Base-by-base conservation (phyloP, 2,888 invertebrate genomes). In the Nephrotoma flavescens region DNA sequence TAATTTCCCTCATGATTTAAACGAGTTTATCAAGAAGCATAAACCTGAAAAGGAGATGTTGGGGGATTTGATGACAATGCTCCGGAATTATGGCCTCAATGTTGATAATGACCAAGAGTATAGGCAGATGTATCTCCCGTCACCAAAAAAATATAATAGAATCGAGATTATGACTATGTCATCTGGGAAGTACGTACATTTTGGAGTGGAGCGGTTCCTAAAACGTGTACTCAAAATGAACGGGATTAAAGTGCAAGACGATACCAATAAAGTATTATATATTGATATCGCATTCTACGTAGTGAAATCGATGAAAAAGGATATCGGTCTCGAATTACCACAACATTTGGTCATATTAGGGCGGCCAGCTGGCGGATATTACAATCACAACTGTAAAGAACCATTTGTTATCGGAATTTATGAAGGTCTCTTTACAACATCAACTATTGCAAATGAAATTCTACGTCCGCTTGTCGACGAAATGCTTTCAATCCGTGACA, bases 381-480 rank as follows among this genome's bases (percentile, higher is more conserved):
- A 52, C 11, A 87, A 87, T n/a, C 86, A 86, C 83, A 45, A 87
- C 41, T 87, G 86, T 86, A 86, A 87, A n/a, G 87, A 86, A 86
- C 86, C 87, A 12, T 88, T 87, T 47, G 86, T 87, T 0, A 87
- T 88, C 52, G 88, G 87, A 6, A 44, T 88, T 7, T 88, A 87
- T 47, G 86, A 86, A 12, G 88, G 88, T 11, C 41, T 47, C 6
- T 88, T 88, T 42, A 87, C 87, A 42, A 86, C 87, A 9, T 87
- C 87, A 41, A 87, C 87, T 4, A 87, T 88, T 41, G 88, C 86
- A 6, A 88, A 88, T 71, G 88, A 88, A 87, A 87, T 88, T 85
- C 83, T 88, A 31, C 86, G 86, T 9, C 87, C 87, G 9, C 87
- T 88, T n/a, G 88, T 88, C 1, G 86, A 86, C 47, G 88, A 88